phyloP scores from a whole-genome alignment of 2,888 invertebrate species.

The Phorcus lineatus region DNA sequence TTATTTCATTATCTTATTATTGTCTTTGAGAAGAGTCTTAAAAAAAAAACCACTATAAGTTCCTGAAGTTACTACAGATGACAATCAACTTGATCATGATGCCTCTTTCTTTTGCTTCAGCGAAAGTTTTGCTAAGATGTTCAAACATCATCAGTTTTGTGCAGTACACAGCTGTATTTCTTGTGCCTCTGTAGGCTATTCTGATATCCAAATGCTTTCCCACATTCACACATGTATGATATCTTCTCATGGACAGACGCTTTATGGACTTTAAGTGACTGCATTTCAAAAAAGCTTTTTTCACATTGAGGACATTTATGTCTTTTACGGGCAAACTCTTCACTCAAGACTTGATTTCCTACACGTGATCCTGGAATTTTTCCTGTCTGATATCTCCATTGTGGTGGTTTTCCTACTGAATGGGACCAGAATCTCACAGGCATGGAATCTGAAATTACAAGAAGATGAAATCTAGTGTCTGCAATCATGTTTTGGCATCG shows the following conservation, averaged over 20 bases:
- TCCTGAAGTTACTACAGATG: too few species aligned
- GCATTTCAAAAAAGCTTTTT: neutral
- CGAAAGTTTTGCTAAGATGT: too few species aligned
- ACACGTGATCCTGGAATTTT: neutral
- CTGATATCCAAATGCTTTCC: neutral
- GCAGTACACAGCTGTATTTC: neutral
- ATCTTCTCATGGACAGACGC: neutral
- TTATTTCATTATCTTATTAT: too few species aligned
- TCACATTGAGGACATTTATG: slow-evolving; percentile 3
- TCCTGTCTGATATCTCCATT: neutral
- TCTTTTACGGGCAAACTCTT: neutral
- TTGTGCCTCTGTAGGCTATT: slow-evolving; percentile 1
- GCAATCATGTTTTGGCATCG: neutral
- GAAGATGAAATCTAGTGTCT: neutral
- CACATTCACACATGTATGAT: slow-evolving; percentile 2
- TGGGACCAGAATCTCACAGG: neutral
- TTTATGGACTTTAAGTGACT: neutral
- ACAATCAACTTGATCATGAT: too few species aligned
- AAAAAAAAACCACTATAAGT: too few species aligned
- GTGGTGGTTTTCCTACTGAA: neutral
- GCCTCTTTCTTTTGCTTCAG: too few species aligned
- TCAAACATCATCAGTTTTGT: too few species aligned
- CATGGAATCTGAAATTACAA: neutral
- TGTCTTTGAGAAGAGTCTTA: too few species aligned
- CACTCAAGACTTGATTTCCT: too few species aligned